A percentile compares a stretch with the other conserved stretches of the same genome.
These are phyloP conservation scores for Phaonia tiefii DNA, from an alignment of 2,888 invertebrate genomes.

Conservation along the genomic window DNA sequence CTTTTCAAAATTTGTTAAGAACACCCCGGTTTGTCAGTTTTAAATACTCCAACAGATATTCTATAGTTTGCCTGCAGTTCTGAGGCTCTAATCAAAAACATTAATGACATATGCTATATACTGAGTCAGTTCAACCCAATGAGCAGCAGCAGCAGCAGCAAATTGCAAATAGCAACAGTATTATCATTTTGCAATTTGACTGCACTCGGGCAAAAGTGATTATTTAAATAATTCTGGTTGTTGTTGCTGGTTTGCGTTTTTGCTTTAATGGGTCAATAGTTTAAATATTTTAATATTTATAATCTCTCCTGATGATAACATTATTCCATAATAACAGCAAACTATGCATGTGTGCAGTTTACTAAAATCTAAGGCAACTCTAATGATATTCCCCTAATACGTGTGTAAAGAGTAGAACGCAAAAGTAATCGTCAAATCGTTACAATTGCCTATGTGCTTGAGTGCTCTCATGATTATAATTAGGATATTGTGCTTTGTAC, in stretches of 20 bases:
- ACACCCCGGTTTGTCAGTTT: no score
- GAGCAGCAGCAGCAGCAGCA: not conserved
- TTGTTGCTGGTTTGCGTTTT: conserved; percentile 19
- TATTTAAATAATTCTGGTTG: conserved; percentile 25
- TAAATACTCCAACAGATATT: no score
- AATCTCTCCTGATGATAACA: conserved; percentile 52
- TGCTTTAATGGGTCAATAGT: conserved; percentile 61
- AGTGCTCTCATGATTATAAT: no score
- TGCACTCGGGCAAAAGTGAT: conserved; percentile 43
- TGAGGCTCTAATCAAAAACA: not conserved
- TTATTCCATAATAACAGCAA: not conserved
- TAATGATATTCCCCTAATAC: no score
- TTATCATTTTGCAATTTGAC: conserved; percentile 47
- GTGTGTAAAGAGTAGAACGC: no score
- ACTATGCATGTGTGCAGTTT: not conserved
- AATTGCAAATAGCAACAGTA: no score
- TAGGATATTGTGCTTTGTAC: no score
- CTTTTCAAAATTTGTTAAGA: no score
- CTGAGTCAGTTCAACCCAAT: not conserved
- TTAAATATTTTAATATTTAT: conserved; percentile 62
- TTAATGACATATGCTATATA: conserved; percentile 4
- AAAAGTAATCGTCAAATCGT: no score
- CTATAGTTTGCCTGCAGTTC: not conserved
- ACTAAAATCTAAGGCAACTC: no score
- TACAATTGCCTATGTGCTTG: no score